Percentiles rank a stretch among this genome's conserved stretches.
Evolutionary conservation across 2,113 vertebrate genomes (phyloP).

Genomic region (Argyrosomus japonicus): DNA sequence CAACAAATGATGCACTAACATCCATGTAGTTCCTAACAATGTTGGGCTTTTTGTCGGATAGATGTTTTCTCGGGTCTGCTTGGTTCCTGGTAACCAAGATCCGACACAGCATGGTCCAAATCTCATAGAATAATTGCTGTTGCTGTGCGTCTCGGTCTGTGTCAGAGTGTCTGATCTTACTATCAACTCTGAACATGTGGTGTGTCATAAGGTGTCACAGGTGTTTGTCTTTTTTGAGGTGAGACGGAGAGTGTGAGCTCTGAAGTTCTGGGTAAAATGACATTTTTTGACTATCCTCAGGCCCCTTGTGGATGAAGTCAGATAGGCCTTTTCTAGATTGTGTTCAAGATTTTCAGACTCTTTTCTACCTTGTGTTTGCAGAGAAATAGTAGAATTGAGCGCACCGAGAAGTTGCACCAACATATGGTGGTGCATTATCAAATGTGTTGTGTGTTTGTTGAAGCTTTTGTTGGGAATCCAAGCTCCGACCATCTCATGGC

Average conservation of each 20-base stretch:
- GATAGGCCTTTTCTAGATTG: not conserved
- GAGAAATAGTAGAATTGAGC: not conserved
- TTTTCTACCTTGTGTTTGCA: not conserved
- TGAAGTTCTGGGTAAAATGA: not conserved
- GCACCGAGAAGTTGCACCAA: not conserved
- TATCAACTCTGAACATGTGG: no score
- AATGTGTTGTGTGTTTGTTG: not conserved
- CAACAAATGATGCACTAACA: no score
- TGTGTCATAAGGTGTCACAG: not conserved
- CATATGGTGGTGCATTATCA: not conserved
- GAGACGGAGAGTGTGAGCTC: not conserved
- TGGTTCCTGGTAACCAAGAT: no score
- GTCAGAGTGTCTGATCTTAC: no score
- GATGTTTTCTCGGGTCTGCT: no score
- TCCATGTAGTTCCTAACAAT: no score
- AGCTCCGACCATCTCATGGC: constrained; percentile 33
- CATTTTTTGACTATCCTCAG: not conserved
- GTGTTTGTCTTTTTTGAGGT: not conserved
- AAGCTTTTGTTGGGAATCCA: constrained; percentile 13
- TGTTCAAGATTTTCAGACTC: not conserved
- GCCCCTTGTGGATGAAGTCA: no score
- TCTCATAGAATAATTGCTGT: no score
- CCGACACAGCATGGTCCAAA: no score
- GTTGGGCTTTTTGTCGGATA: no score
- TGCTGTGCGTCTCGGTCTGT: no score